Base-by-base conservation (phyloP, 2,888 invertebrate species). In the Cheilosia pagana region DNA sequence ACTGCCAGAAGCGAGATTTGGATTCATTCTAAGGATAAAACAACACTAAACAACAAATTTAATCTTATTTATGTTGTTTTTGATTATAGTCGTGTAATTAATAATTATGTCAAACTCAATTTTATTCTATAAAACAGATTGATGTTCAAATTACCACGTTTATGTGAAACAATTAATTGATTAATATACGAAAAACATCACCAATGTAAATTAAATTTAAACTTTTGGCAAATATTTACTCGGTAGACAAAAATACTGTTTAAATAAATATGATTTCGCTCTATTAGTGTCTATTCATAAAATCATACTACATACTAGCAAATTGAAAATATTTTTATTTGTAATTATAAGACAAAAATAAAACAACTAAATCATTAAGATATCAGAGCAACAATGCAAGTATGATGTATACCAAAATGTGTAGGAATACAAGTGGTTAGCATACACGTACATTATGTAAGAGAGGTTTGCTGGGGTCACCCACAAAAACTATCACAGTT, bases 321-420 rank as follows among this genome's bases (percentile, higher is more conserved):
- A 55, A 67, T 53, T 41, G 12, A 67, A 67, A 28, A 41, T 25
- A 53, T 25, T 52, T 53, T 67, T 45, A 8, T 45, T 19, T 43
- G 1, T 43, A 35, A 65, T 23, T 53, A 23, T 65, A 67, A 67
- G 53, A 67, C 25, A 39, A 53, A 67, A 16, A 67, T 39, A 39
- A 53, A 67, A 16, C 1, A 45, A 12, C 35, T 35, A 35, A 35
- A 35, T 65, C 52, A 39, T 39, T 52, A 53, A n/a, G 53, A 67
- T 67, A 55, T 53, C 43, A 43, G 25, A 50, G 65, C 65, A 52
- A 55, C 53, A 67, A 67, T 53, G 53, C 45, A 57, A 67, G 6
- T 53, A 63, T 48, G 28, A 45, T 45, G 31, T 45, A 62, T 62
- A 62, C 62, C 62, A 62, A 48, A 63, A 57, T 45, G 4, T 31